phyloP scores from a whole-genome alignment of 2,797 vertebrate genomes.

The Pangasius sanitwongsei region DNA sequence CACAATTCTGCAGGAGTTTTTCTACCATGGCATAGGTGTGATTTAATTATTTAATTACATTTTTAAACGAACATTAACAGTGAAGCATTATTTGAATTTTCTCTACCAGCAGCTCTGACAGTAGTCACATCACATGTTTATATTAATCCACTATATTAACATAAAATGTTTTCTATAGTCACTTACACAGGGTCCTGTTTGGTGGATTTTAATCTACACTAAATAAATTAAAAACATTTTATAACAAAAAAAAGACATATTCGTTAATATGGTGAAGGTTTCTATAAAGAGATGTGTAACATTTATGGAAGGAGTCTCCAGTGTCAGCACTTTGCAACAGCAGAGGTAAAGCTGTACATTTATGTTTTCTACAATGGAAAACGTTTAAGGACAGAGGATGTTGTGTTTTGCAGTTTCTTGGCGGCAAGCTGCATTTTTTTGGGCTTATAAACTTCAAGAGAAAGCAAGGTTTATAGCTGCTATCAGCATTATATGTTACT shows the following conservation, averaged over 20 bases:
- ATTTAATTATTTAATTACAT: neutral
- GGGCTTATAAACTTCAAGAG: neutral
- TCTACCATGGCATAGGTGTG: neutral
- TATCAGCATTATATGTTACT: neutral
- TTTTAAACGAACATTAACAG: neutral
- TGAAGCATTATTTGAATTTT: neutral
- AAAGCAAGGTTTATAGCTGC: neutral
- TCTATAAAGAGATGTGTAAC: neutral
- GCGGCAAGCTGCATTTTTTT: neutral
- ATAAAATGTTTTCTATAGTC: neutral
- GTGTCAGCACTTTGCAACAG: neutral
- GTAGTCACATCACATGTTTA: neutral
- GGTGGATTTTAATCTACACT: neutral
- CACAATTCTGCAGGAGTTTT: neutral
- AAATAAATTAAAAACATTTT: neutral
- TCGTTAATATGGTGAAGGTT: neutral
- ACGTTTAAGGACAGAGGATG: neutral
- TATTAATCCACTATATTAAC: neutral
- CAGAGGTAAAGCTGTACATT: neutral
- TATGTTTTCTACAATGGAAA: neutral
- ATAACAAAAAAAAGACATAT: neutral
- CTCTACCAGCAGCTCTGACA: neutral
- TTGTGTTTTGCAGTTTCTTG: neutral
- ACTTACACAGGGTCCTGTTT: neutral
- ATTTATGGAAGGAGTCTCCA: neutral